Evolutionary conservation across 2,888 invertebrate species (phyloP).

Genomic region (Drosophila cognata): DNA sequence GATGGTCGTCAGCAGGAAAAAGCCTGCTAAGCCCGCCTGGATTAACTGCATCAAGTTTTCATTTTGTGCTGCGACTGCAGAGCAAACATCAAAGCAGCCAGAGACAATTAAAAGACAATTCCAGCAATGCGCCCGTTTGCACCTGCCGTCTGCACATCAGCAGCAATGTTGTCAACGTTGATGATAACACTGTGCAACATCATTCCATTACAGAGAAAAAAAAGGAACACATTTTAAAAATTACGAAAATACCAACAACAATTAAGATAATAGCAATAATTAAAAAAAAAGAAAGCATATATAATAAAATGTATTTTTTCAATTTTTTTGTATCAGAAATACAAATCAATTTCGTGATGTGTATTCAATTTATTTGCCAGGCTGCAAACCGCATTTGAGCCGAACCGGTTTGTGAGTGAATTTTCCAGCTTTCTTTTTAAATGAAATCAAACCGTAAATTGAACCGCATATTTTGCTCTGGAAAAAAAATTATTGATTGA

Average conservation of each 20-base stretch:
- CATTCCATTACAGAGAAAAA: background rate
- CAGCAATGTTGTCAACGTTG: slow-evolving; percentile 54
- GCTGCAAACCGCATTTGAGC: background rate
- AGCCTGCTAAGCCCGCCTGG: slow-evolving; percentile 43
- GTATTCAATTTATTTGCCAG: background rate
- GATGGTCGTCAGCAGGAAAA: slow-evolving; percentile 35
- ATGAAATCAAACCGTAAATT: background rate
- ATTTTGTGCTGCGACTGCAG: slow-evolving; percentile 29
- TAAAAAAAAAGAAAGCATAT: background rate
- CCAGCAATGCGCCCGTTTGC: slow-evolving; percentile 68
- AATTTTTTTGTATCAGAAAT: background rate
- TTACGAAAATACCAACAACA: background rate
- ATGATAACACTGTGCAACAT: slow-evolving; percentile 28
- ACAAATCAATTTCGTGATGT: background rate
- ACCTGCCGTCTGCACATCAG: slow-evolving; percentile 70
- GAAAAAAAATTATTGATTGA: too few species aligned
- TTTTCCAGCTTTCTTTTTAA: background rate
- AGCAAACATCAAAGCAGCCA: slow-evolving; percentile 53
- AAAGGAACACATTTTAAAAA: background rate
- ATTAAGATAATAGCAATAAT: background rate
- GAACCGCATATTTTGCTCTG: background rate
- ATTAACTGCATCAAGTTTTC: slow-evolving; percentile 54
- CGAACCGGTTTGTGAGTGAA: background rate
- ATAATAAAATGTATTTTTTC: background rate
- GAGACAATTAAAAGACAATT: slow-evolving; percentile 68